A percentile compares a stretch with the other conserved stretches of the same genome.
These are phyloP conservation scores for Clostera curtula DNA, from an alignment of 2,888 invertebrate species.

Conservation along the genomic window DNA sequence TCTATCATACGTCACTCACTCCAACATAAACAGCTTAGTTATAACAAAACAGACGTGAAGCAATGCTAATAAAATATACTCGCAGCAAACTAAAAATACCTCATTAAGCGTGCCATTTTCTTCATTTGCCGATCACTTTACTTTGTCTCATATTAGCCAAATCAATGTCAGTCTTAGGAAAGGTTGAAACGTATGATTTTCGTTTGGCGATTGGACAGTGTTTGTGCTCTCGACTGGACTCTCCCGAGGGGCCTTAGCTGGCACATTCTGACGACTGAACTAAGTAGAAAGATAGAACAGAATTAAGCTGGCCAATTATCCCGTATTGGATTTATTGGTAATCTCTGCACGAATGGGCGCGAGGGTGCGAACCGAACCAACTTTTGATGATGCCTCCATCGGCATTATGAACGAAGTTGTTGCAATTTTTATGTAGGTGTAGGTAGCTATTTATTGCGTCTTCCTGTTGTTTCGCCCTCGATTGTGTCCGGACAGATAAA, in stretches of 20 bases:
- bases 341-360: slow-evolving; percentile 75
- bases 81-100: slow-evolving; percentile 47
- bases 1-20: slow-evolving; percentile 43
- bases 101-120: slow-evolving; percentile 57
- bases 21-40: too few relatives aligned
- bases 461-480: slow-evolving; percentile 57
- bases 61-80: slow-evolving; percentile 21
- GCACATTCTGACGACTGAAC: slow-evolving; percentile 75
- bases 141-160: slow-evolving; percentile 32
- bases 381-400: slow-evolving; percentile 72
- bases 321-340: slow-evolving; percentile 76
- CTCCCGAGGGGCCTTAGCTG: slow-evolving; percentile 70
- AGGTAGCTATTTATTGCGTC: slow-evolving; percentile 70
- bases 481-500: slow-evolving; percentile 66
- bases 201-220: slow-evolving; percentile 44
- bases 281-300: slow-evolving; percentile 76
- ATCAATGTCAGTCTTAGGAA: slow-evolving; percentile 45
- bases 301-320: slow-evolving; percentile 76
- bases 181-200: slow-evolving; percentile 44
- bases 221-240: slow-evolving; percentile 61
- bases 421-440: slow-evolving; percentile 72
- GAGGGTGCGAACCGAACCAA: slow-evolving; percentile 73
- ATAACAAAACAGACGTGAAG: too few relatives aligned
- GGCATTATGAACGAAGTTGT: slow-evolving; percentile 73
- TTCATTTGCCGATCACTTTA: slow-evolving; percentile 45